Conservation (phyloP, 2,888 invertebrate genomes). For the Chrysolina americana region DNA sequence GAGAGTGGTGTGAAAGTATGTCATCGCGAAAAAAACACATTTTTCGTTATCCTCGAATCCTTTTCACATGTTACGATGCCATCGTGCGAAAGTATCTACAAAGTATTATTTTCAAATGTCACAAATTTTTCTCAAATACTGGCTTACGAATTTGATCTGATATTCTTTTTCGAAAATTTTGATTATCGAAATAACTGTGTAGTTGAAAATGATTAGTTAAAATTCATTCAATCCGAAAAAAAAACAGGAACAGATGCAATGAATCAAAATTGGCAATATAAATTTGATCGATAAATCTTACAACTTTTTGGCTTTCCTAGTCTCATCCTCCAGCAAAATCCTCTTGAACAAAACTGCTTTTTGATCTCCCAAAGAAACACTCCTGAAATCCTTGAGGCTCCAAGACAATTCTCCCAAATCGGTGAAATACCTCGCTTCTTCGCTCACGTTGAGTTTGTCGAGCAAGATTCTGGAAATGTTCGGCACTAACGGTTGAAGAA, state of each 20-base stretch:
- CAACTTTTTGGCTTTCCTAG: background rate
- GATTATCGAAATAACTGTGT: no score
- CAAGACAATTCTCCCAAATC: constrained; percentile 66
- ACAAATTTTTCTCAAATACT: no score
- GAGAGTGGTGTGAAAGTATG: no score
- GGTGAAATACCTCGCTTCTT: constrained; percentile 71
- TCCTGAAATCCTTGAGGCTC: constrained; percentile 54
- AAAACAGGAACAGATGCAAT: background rate
- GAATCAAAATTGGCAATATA: background rate
- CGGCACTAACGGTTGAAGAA: constrained; percentile 91
- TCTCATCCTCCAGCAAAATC: constrained; percentile 57
- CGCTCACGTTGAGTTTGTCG: constrained; percentile 75
- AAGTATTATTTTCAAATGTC: no score
- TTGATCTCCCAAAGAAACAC: constrained; percentile 53
- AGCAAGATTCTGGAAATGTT: constrained; percentile 78
- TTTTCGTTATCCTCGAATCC: no score
- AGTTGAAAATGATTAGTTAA: no score
- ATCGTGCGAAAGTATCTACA: no score
- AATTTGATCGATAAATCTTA: background rate
- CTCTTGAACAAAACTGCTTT: constrained; percentile 62
- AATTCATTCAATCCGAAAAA: background rate
- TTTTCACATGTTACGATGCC: no score
- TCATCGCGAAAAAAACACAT: no score
- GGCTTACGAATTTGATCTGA: no score
- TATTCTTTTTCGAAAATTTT: no score